A percentile compares a stretch with the other conserved stretches of the same genome.
Evolutionary conservation across 1,140 invertebrate species (phyloP).

Genomic region (Nylanderia fulva): DNA sequence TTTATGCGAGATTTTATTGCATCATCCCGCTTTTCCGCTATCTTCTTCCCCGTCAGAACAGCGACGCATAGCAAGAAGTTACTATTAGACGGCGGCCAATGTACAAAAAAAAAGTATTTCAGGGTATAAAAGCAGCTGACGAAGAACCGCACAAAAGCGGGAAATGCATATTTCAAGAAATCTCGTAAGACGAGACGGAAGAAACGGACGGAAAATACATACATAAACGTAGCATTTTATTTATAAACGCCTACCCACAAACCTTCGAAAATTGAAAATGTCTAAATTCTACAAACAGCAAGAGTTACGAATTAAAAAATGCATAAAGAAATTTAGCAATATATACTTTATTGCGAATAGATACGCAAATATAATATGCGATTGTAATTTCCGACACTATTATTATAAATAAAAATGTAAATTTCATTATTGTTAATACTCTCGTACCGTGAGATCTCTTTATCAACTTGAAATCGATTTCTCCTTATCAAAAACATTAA

Average conservation of each 20-base stretch:
- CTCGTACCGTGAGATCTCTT: neutral
- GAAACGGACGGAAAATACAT: slow-evolving; percentile 35
- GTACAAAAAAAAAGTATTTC: slow-evolving; percentile 62
- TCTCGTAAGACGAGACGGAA: slow-evolving; percentile 64
- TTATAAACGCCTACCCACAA: slow-evolving; percentile 51
- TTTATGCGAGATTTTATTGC: slow-evolving; percentile 58
- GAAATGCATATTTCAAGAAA: slow-evolving; percentile 75
- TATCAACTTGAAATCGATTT: neutral
- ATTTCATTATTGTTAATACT: neutral
- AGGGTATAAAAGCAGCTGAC: slow-evolving; percentile 60
- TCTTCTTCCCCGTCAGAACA: slow-evolving; percentile 2
- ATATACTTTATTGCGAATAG: neutral
- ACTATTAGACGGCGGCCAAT: slow-evolving; percentile 49
- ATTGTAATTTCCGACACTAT: neutral
- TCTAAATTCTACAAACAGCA: neutral
- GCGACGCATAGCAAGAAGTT: slow-evolving; percentile 39
- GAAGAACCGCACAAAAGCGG: slow-evolving; percentile 63
- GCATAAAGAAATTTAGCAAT: neutral
- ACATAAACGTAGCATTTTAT: slow-evolving; percentile 44
- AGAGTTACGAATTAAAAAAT: slow-evolving; percentile 4
- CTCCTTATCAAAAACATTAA: neutral
- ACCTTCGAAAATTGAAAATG: slow-evolving; percentile 34
- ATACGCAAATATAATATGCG: neutral
- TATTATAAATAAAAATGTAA: neutral
- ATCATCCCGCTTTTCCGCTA: neutral